Percentiles rank a stretch among this genome's conserved stretches.
These are phyloP conservation scores for Etheostoma spectabile DNA, from an alignment of 2,113 vertebrate genomes.

Conservation along the genomic window DNA sequence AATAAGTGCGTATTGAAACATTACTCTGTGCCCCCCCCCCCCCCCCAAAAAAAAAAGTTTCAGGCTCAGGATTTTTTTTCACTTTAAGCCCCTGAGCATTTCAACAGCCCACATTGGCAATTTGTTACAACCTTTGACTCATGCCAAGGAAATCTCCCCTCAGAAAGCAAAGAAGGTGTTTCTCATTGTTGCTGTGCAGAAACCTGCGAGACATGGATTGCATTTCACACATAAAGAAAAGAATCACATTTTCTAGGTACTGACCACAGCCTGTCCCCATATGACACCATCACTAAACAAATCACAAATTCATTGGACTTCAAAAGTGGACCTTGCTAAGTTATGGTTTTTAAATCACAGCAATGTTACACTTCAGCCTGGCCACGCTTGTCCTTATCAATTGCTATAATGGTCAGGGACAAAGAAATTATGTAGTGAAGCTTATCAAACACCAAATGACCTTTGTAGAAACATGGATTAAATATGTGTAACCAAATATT, in stretches of 20 bases:
- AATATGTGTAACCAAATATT: not conserved
- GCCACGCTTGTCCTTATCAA: conserved; percentile 37
- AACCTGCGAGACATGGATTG: conserved; percentile 30
- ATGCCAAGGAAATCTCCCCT: conserved; percentile 38
- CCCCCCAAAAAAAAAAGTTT: too few species aligned
- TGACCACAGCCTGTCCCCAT: conserved; percentile 28
- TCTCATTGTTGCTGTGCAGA: conserved; percentile 50
- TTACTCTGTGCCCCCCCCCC: too few species aligned
- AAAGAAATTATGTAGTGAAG: conserved; percentile 4
- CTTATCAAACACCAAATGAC: not conserved
- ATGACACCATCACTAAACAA: conserved; percentile 52
- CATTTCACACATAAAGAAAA: conserved; percentile 51
- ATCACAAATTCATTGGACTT: conserved; percentile 46
- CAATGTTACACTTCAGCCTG: conserved; percentile 35
- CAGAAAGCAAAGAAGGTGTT: conserved; percentile 47
- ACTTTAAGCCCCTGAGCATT: too few species aligned
- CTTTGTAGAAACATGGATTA: not conserved
- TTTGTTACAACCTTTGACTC: conserved; percentile 60
- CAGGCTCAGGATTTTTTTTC: too few species aligned
- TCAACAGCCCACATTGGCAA: conserved; percentile 49
- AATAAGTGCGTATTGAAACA: too few species aligned
- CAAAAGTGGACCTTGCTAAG: conserved; percentile 31
- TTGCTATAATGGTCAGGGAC: conserved; percentile 19
- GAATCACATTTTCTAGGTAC: conserved; percentile 24
- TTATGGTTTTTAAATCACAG: conserved; percentile 59